Conservation (phyloP, 2,888 invertebrate species). For the Nemurella pictetii region DNA sequence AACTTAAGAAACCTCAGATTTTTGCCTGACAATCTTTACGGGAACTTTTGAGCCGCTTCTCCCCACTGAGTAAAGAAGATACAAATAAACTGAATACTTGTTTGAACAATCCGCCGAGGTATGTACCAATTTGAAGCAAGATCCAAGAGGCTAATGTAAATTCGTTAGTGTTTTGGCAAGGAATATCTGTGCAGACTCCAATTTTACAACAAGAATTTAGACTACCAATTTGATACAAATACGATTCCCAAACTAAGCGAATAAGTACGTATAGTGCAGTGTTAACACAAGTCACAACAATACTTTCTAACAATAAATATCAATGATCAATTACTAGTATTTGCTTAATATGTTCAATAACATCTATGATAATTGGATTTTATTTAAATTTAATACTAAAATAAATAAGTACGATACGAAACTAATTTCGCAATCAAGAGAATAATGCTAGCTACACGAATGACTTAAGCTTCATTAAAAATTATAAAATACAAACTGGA, state of each 20-base stretch:
- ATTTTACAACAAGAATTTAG: neutral
- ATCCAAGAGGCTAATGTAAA: no score
- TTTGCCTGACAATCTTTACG: no score
- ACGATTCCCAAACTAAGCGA: neutral
- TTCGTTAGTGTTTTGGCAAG: no score
- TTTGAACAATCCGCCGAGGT: no score
- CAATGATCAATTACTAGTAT: neutral
- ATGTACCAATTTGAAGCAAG: no score
- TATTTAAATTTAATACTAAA: neutral
- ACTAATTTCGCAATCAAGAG: neutral
- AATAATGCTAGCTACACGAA: neutral
- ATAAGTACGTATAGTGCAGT: neutral
- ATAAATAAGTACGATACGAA: neutral
- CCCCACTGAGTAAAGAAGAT: no score
- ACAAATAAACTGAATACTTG: no score
- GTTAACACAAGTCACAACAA: neutral
- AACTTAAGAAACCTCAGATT: no score
- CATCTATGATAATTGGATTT: neutral
- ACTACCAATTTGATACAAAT: neutral
- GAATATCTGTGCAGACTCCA: neutral
- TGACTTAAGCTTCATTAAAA: neutral
- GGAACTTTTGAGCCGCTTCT: no score
- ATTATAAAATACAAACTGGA: neutral
- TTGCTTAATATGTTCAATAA: neutral
- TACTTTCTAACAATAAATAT: neutral